Evolutionary conservation across 2,888 invertebrate genomes (phyloP).

Genomic region (Spilosoma lubricipeda): DNA sequence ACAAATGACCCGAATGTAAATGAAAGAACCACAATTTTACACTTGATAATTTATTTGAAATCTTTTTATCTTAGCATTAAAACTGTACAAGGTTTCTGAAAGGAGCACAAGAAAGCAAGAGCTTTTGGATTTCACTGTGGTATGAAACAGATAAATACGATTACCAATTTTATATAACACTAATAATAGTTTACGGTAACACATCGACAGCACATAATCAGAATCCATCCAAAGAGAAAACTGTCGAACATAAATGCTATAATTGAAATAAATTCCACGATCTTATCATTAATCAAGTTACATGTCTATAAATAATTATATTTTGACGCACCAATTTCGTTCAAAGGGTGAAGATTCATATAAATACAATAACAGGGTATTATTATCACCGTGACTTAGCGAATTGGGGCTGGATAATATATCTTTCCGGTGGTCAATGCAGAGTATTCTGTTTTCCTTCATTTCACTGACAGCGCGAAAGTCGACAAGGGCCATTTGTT

Average conservation of each 20-base stretch:
- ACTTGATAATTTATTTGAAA: conserved; percentile 4
- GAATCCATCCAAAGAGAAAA: conserved; percentile 60
- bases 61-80: neutral
- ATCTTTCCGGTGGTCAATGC: conserved; percentile 58
- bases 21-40: conserved; percentile 37
- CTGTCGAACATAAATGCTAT: conserved; percentile 68
- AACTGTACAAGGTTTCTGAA: neutral
- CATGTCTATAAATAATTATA: conserved; percentile 63
- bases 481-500: conserved; percentile 77
- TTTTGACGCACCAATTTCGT: conserved; percentile 63
- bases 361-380: conserved; percentile 38
- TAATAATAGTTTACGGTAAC: conserved; percentile 14
- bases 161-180: neutral
- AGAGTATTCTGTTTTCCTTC: conserved; percentile 64
- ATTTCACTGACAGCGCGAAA: conserved; percentile 78
- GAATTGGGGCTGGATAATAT: conserved; percentile 59
- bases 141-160: neutral
- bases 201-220: conserved; percentile 48
- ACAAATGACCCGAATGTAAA: conserved; percentile 70
- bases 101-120: neutral
- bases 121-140: neutral
- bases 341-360: conserved; percentile 57
- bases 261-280: conserved; percentile 70
- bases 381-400: conserved; percentile 61
- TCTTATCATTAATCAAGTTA: conserved; percentile 68